Conservation (phyloP, 2,797 vertebrate species). For the Steatocranus sp. region DNA sequence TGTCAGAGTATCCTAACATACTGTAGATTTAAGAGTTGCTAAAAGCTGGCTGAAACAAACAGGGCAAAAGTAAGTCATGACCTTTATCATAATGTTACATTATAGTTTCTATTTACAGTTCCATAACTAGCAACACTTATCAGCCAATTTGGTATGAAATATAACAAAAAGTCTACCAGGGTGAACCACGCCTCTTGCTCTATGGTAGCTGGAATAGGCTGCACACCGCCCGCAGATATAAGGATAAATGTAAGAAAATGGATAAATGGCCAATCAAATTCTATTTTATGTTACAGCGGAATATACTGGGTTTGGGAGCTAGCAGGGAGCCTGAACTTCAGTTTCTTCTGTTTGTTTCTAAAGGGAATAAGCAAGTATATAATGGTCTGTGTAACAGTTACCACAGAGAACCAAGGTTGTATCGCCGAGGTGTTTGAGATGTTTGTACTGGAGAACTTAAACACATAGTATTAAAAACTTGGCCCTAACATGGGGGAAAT, state of each 20-base stretch:
- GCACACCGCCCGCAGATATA: accelerated
- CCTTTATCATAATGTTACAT: background rate
- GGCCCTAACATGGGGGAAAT: background rate
- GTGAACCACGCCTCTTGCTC: background rate
- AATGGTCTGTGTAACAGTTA: background rate
- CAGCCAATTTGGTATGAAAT: background rate
- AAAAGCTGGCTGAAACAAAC: background rate
- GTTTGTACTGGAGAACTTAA: background rate
- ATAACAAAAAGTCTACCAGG: background rate
- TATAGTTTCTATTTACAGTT: background rate
- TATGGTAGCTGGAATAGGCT: background rate
- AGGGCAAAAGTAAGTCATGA: background rate
- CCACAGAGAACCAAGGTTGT: background rate
- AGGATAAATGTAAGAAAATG: background rate
- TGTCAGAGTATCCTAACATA: background rate
- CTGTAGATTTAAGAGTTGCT: background rate
- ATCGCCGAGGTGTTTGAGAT: background rate
- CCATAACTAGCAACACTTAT: background rate
- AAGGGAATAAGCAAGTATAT: background rate
- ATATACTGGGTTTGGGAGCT: background rate
- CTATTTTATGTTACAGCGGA: accelerated
- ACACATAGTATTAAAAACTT: background rate
- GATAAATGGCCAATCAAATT: background rate
- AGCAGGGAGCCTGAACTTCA: background rate
- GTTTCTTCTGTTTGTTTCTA: background rate